These are phyloP conservation scores for Cylloceria caligata DNA, from an alignment of 2,888 invertebrate genomes.

Conservation along the genomic window DNA sequence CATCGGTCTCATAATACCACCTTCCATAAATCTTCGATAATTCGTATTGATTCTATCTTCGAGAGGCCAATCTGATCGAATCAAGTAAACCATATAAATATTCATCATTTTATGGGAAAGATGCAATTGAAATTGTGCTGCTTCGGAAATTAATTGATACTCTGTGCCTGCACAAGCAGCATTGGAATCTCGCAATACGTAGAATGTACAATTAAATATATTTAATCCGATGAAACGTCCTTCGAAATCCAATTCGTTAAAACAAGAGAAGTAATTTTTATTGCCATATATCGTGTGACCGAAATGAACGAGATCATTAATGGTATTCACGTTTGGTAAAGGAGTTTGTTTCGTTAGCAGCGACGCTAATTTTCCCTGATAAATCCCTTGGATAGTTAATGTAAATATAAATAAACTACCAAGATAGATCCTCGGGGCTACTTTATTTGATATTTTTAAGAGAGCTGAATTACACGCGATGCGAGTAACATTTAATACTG, in stretches of 20 bases:
- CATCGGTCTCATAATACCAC: not conserved
- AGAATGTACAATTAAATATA: not conserved
- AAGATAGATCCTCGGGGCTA: slow-evolving; percentile 7
- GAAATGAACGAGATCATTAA: not conserved
- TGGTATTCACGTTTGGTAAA: not conserved
- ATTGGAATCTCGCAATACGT: not conserved
- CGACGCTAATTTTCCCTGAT: slow-evolving; percentile 12
- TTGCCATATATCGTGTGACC: not conserved
- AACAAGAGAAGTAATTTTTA: not conserved
- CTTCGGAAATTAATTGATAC: not conserved
- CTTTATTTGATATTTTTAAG: not conserved
- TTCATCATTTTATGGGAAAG: not conserved
- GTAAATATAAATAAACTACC: not conserved
- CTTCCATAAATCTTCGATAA: not conserved
- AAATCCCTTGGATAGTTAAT: slow-evolving; percentile 25
- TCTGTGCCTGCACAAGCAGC: not conserved
- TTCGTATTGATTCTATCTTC: not conserved
- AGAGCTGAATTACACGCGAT: not conserved
- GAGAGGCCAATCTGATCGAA: slow-evolving; percentile 23
- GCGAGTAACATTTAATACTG: not conserved
- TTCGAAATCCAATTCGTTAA: not conserved
- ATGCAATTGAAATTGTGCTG: not conserved
- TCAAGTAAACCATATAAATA: not conserved
- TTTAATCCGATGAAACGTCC: not conserved
- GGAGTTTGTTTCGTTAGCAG: not conserved